These are phyloP conservation scores for Diplodus sargus DNA, from an alignment of 2,797 vertebrate species.

Conservation along the genomic window DNA sequence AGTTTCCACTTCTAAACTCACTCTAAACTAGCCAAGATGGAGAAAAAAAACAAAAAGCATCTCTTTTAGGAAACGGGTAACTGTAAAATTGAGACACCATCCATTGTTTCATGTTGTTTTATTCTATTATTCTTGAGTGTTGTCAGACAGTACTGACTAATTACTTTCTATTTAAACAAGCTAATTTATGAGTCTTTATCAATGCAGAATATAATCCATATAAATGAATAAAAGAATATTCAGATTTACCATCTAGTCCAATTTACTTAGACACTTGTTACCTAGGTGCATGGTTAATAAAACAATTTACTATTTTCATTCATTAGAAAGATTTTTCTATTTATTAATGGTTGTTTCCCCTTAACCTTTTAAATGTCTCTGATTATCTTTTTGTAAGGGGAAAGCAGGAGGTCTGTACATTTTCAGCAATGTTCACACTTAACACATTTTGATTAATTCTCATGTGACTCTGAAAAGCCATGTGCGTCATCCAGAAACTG, in stretches of 20 bases:
- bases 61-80: slow-evolving; percentile 10
- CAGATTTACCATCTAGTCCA: neutral
- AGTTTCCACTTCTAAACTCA: slow-evolving; percentile 12
- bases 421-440: neutral
- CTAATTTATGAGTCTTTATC: neutral
- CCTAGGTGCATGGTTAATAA: neutral
- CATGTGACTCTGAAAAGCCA: neutral
- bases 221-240: neutral
- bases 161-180: neutral
- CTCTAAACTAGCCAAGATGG: slow-evolving; percentile 6
- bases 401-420: neutral
- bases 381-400: neutral
- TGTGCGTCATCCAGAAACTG: neutral
- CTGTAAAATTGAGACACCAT: slow-evolving; percentile 8
- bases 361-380: neutral
- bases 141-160: neutral
- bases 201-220: neutral
- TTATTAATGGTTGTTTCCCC: too few relatives aligned
- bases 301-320: too few relatives aligned
- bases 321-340: too few relatives aligned
- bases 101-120: neutral
- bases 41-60: neutral
- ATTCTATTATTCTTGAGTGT: neutral
- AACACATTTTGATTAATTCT: neutral
- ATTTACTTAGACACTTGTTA: neutral